Evolutionary conservation across 2,113 vertebrate genomes (phyloP), one percentile per base, ranked within the genome.

Genomic region (Xenopus borealis): DNA sequence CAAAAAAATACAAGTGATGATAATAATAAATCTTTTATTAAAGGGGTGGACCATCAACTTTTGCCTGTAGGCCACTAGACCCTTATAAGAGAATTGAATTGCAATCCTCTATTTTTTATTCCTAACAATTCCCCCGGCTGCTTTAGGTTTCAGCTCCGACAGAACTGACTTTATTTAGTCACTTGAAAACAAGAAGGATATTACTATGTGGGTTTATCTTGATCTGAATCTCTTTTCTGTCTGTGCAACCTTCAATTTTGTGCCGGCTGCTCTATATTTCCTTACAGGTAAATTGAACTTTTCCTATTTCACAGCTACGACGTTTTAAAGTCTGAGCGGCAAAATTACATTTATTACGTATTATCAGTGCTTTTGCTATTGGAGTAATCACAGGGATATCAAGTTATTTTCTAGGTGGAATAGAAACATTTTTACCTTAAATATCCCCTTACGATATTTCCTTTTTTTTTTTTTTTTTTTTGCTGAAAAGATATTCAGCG

Each of bases 211-310:
- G 47, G 3, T 50, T 50, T 50, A 50, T 50, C 47, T 50, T 50
- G 53, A 12, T n/a, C 53, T n/a, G 17, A 55, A 55, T 55, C 17
- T 55, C 17, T 55, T 2, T 55, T 55, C 53, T 55, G 53, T n/a
- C 14, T n/a, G 12, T 55, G 53, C 53, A 55, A 55, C 53, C 53
- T n/a, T 55, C 16, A 55, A 55, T 55, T 55, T 55, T 3, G 53
- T n/a, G 14, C 53, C 16, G 14, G 17, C 53, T n/a, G 14, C 53
- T 55, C 53, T 55, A n/a, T 55, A 55, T 55, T 55, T 55, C 53
- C 17, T 55, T 55, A 55, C 53, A 55, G 53, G 53, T n/a, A 55
- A 55, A 55, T 55, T 55, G 53, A 55, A 55, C 53, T 55, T 55
- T 55, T 55, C 53, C 18, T n/a, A 1, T 7, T n/a, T 55, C 53